Base-by-base conservation (phyloP, 2,797 vertebrate species). In the Chaetodon trifasciatus region DNA sequence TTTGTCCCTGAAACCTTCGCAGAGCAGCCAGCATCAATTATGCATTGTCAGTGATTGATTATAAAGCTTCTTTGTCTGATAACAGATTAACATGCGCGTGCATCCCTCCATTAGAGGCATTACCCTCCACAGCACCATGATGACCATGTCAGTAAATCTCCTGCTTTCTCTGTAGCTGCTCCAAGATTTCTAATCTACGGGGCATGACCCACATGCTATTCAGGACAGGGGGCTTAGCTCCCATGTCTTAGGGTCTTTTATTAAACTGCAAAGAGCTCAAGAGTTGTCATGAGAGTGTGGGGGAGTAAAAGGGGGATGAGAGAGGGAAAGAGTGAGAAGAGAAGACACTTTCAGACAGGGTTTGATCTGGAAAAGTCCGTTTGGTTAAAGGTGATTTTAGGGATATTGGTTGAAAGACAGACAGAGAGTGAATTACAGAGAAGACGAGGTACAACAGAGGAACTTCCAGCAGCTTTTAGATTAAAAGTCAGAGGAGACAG, bases 101-200 rank as follows among this genome's bases (percentile, higher is more conserved):
- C 75, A 67, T 83, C 70, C 58, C 55, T 80, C 83, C 83, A 71
- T 91, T 85, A 86, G 57, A 83, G 60, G 46, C 87, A 39, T 62
- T 74, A 62, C 52, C 67, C 70, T 74, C 66, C 32, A 39, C 17
- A 12, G 60, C 79, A 67, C 61, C 13, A 32, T 11, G 74, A 74
- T 76, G 86, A 85, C 76, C 66, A 53, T 84, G 73, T 69, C 74
- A 57, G 76, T 84, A 82, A 90, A 88, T 88, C 88, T 86, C 69
- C 52, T 42, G 52, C 61, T 87, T 81, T 75, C 70, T 91, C 79
- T 83, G 75, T 71, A 65, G 85, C 79, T 61, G 85, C 74, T 75
- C 70, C 83, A 87, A 88, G 81, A 84, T 83, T 80, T 87, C 66
- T 88, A 90, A 92, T 91, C 85, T 84, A 55, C 2, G 10, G 69